Evolutionary conservation across 2,888 invertebrate species (phyloP).

Genomic region (Drosophila quasianomalipes): DNA sequence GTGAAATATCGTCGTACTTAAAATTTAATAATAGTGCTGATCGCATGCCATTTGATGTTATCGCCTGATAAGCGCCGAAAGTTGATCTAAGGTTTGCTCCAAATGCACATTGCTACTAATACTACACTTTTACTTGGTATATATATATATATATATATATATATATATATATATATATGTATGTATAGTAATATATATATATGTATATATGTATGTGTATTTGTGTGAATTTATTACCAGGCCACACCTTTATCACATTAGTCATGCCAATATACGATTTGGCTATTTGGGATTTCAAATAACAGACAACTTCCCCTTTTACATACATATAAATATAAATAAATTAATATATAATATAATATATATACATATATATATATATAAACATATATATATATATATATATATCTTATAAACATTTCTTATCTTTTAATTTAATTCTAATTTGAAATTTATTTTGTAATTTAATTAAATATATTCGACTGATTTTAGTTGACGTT

Average conservation of each 20-base stretch:
- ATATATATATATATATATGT: not conserved
- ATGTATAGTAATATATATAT: not conserved
- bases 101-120: slow-evolving; percentile 5
- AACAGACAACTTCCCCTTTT: not conserved
- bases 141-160: too few species aligned
- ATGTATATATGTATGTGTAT: too few species aligned
- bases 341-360: not conserved
- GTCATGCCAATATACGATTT: slow-evolving; percentile 41
- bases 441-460: not conserved
- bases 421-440: not conserved
- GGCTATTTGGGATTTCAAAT: not conserved
- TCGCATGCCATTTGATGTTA: slow-evolving; percentile 28
- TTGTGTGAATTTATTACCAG: not conserved
- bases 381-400: too few species aligned
- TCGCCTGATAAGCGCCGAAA: slow-evolving; percentile 53
- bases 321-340: not conserved
- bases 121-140: too few species aligned
- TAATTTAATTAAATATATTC: not conserved
- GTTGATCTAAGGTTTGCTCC: slow-evolving; percentile 31
- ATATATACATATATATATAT: too few species aligned
- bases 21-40: slow-evolving; percentile 1
- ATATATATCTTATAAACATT: not conserved
- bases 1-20: slow-evolving; percentile 31
- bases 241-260: slow-evolving; percentile 32
- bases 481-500: not conserved